phyloP scores from a whole-genome alignment of 2,113 vertebrate genomes.

The Anser cygnoides region DNA sequence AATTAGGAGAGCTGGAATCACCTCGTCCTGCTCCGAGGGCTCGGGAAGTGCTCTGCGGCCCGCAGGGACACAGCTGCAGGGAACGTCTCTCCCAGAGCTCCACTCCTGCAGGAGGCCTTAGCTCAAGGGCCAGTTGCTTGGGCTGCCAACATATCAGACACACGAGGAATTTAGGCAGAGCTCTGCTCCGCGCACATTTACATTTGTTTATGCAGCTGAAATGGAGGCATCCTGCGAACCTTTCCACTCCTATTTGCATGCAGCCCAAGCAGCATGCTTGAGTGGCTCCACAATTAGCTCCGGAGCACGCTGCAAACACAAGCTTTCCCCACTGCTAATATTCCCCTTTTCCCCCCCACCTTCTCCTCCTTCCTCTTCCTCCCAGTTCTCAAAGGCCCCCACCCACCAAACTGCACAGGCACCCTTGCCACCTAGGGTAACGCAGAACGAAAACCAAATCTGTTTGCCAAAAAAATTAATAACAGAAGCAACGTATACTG shows the following conservation, averaged over 20 bases:
- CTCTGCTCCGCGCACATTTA: not conserved
- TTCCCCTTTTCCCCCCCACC: no score
- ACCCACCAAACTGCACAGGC: no score
- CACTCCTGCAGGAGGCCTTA: not conserved
- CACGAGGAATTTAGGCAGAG: not conserved
- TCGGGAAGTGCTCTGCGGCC: not conserved
- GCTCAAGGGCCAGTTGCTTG: accelerated
- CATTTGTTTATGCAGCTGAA: not conserved
- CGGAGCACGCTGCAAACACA: not conserved
- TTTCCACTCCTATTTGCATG: not conserved
- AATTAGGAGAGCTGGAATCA: not conserved
- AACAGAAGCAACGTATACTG: not conserved
- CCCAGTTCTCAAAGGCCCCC: not conserved
- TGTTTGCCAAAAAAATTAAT: not conserved
- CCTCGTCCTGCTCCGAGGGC: not conserved
- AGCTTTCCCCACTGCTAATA: not conserved
- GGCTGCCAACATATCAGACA: accelerated
- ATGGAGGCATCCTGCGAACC: not conserved
- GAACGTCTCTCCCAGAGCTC: not conserved
- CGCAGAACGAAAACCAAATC: accelerated
- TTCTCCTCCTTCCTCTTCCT: not conserved
- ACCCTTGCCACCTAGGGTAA: no score
- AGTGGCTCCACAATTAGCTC: not conserved
- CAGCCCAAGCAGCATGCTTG: not conserved
- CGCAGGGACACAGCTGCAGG: not conserved